Base-by-base conservation (phyloP, 2,888 invertebrate genomes). In the Acleris holmiana region DNA sequence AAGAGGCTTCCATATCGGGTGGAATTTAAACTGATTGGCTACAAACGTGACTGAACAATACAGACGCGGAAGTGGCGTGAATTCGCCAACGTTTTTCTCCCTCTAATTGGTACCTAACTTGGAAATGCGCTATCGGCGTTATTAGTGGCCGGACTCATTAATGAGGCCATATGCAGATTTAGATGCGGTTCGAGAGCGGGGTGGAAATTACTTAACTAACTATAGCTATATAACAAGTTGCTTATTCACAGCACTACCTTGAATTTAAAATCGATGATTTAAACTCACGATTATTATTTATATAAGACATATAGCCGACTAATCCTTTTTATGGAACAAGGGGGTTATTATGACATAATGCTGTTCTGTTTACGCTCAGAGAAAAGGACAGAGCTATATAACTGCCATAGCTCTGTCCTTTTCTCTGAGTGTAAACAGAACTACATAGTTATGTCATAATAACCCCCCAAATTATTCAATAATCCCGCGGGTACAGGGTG, bases 1-100 rank as follows among this genome's bases (percentile, higher is more conserved):
- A 87, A 57, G 84, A 85, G 66, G 57, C 68, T 71, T 69, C 88
- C 88, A 78, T 89, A 86, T 81, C 79, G 80, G 83, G 87, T 70
- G 78, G 84, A 88, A 87, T 88, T 87, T 87, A 89, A 89, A 85
- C 88, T 88, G 88, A 91, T 90, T 88, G 88, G 88, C 74, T 69
- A 73, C 73, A 70, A 77, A 79, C 79, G 77, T 79, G 84, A 86
- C 82, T 82, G 83, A 84, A 91, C 91, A 91, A 92, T 91, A 80
- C 83, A 72, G 77, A 75, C 69, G 72, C 71, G 73, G 73, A 77
- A 76, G 73, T 76, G 70, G 77, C 79, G 73, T 69, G 74, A 85
- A 84, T 85, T 83, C 84, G 81, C 81, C 77, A 73, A 77, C 67
- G 72, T 74, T 73, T 82, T 79, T 77, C 78, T 72, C 68, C 66